These are phyloP conservation scores for Choloepus didactylus DNA, from an alignment of 2,797 vertebrate species.

Conservation along the genomic window DNA sequence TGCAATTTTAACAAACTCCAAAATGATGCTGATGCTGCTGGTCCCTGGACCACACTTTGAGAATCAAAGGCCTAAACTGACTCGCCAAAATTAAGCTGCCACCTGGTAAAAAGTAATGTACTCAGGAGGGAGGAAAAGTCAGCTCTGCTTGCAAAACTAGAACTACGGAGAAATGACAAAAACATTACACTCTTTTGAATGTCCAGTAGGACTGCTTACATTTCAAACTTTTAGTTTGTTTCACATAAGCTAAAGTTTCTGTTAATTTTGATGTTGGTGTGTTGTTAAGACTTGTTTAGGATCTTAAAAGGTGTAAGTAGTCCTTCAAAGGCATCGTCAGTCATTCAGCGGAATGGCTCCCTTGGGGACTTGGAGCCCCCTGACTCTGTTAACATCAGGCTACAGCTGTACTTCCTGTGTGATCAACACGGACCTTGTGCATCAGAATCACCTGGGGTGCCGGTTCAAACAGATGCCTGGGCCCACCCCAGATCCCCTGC, in stretches of 20 bases:
- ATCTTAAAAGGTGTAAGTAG: background rate
- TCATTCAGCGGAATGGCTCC: background rate
- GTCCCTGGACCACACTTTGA: background rate
- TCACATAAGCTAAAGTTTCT: background rate
- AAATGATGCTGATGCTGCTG: background rate
- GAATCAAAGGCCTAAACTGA: background rate
- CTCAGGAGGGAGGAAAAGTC: background rate
- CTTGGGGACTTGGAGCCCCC: background rate
- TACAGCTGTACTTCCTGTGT: background rate
- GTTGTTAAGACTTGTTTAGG: background rate
- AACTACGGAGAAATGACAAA: background rate
- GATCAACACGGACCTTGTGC: background rate
- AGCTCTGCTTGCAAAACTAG: background rate
- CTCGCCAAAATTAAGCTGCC: background rate
- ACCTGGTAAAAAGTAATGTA: background rate
- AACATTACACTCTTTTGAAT: background rate
- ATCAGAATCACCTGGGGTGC: background rate
- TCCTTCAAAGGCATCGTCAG: background rate
- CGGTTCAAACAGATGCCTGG: background rate
- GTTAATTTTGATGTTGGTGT: background rate
- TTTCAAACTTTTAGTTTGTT: background rate
- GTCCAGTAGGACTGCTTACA: fast-evolving
- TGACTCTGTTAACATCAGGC: background rate
- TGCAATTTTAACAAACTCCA: background rate
- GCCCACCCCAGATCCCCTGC: no score